Evolutionary conservation across 2,113 vertebrate genomes (phyloP), one percentile per base, ranked within the genome.

Genomic region (Ranitomeya variabilis): DNA sequence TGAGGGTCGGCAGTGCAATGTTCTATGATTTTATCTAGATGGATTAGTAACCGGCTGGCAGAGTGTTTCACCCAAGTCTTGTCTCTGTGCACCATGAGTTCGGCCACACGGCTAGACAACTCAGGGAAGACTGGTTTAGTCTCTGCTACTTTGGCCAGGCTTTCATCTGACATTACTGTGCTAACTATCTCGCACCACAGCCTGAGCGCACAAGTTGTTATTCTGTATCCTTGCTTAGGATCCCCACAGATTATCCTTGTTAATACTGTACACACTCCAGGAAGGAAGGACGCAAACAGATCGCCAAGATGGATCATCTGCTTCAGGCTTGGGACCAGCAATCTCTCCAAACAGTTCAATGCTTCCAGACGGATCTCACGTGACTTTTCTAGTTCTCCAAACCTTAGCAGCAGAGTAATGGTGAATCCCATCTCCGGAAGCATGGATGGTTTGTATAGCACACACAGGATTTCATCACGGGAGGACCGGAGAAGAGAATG

Each of bases 251-350:
- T 95, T 54, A 99, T 90, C 81, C 95, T 95, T 80, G 96, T 92
- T 37, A 97, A 89, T 0, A 95, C 73, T 1, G 92, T 92, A n/a
- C 95, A 95, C 87, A 98, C 93, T n/a, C 98, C 98, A 0, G 98
- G 98, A 89, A 99, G 90, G 90, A 99, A 99, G 1, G 97, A 97
- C 26, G 97, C 98, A 91, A 99, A 93, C 18, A 96, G 90, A 69
- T 94, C 92, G 69, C 97, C 97, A 0, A 97, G 91, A 3, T 78
- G 86, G 80, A 83, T 86, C 1, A 60, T 90, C 86, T 96, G 95
- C 0, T 92, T 91, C 16, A 91, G 93, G 85, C 95, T 93, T 60
- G 96, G 96, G 19, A 96, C 89, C 37, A 96, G 92, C 9, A 99
- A 92, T 71, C 93, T 92, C 91, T 95, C 96, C 6, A 99, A 92